Evolutionary conservation across 2,797 vertebrate species (phyloP), one percentile per base, ranked within the genome.

Genomic region (Coregonus ussuriensis): DNA sequence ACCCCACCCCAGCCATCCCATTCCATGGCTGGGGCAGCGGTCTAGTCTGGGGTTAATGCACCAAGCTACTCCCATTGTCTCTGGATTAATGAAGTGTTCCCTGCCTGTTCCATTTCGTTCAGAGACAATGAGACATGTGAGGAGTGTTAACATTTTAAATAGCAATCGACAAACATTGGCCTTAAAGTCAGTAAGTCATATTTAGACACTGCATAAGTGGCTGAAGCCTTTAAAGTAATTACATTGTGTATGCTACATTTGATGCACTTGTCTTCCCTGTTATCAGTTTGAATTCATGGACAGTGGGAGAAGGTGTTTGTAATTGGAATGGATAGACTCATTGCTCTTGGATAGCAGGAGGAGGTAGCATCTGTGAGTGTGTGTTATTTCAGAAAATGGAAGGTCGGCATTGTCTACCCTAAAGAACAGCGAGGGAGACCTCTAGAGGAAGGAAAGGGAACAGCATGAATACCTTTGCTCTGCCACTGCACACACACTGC

Each of bases 1-100:
- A 0, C 80, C 51, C 11, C 41, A 16, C 1, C 54, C n/a, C 31
- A 37, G 9, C 18, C 71, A 21, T 65, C 80, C 83, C 83, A 84
- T 79, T 86, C 86, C 81, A 71, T 87, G n/a, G 59, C 59, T 25
- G n/a, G 59, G 59, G 21, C n/a, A 21, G 85, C 84, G 79, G 71
- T 47, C 86, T 81, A 88, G 88, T 91, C 88, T 90, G 88, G 85
- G 91, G 90, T 91, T 93, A 94, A 92, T 92, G 90, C 91, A 88
- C 89, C 91, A 88, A 91, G 86, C 84, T 62, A 54, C 77, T 85
- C 71, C 84, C 81, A 90, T 93, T 93, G 90, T 93, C 89, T 93
- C 85, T 86, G 88, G 90, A 90, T 90, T 92, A 93, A 93, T 91
- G 84, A 93, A 89, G 88, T 89, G 81, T 82, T 88, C 82, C 84